These are phyloP conservation scores for Drosophila kanapiae DNA, from an alignment of 1,140 invertebrate species.

Conservation along the genomic window DNA sequence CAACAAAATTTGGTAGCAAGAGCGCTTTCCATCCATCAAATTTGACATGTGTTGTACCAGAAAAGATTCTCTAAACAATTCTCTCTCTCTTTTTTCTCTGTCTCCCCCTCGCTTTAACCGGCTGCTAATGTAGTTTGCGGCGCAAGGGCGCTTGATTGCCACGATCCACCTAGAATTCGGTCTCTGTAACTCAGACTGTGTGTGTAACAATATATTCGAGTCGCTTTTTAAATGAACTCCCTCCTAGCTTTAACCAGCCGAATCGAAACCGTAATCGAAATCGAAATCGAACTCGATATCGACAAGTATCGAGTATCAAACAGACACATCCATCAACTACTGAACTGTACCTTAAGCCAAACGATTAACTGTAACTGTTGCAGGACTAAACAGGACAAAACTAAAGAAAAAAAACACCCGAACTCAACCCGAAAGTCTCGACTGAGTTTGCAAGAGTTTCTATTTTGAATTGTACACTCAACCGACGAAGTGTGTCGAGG, in stretches of 20 bases:
- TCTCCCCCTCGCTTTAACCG: conserved; percentile 44
- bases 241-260: conserved; percentile 46
- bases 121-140: conserved; percentile 75
- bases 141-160: conserved; percentile 83
- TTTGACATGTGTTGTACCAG: conserved; percentile 31
- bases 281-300: conserved; percentile 21
- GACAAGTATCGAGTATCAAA: conserved; percentile 5
- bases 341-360: conserved; percentile 71
- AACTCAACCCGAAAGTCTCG: conserved; percentile 50
- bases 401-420: conserved; percentile 27
- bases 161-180: conserved; percentile 85
- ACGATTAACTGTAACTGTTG: conserved; percentile 38
- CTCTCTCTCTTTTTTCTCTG: conserved; percentile 68
- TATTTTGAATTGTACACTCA: conserved; percentile 74
- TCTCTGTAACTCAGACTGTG: conserved; percentile 85
- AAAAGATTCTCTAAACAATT: conserved; percentile 56
- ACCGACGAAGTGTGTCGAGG: conserved; percentile 25
- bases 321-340: conserved; percentile 56
- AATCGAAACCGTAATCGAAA: conserved; percentile 26
- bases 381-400: conserved; percentile 54
- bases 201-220: conserved; percentile 84
- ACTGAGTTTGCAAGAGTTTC: conserved; percentile 80
- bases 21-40: conserved; percentile 45
- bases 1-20: conserved; percentile 49
- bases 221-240: conserved; percentile 83